phyloP scores from a whole-genome alignment of 2,797 vertebrate species.

The Amniataba percoides region DNA sequence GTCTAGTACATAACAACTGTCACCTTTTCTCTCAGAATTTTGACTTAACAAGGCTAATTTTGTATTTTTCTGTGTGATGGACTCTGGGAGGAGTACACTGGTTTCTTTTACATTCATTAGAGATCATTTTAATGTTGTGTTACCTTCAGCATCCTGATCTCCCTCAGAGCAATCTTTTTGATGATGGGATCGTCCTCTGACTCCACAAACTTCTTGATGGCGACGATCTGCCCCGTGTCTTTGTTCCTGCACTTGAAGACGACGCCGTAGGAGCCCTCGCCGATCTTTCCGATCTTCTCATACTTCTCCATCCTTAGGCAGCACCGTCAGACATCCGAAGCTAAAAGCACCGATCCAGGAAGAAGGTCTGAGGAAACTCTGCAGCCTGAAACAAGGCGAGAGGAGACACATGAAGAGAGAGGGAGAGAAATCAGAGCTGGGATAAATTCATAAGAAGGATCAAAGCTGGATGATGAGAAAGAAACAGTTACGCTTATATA shows the following conservation, averaged over 20 bases:
- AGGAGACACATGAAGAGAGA: slow-evolving; percentile 3
- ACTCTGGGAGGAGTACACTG: too few relatives aligned
- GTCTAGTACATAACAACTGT: background rate
- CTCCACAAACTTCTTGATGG: slow-evolving; percentile 97
- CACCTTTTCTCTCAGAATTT: background rate
- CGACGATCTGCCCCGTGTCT: slow-evolving; percentile 93
- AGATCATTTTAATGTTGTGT: background rate
- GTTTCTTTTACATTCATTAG: too few relatives aligned
- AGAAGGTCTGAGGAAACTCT: slow-evolving; percentile 16
- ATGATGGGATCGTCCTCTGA: slow-evolving; percentile 95
- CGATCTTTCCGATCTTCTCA: slow-evolving; percentile 94
- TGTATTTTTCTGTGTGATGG: too few relatives aligned
- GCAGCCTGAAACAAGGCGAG: slow-evolving; percentile 1
- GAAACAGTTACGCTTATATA: background rate
- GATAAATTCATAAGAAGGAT: background rate
- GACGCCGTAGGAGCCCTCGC: slow-evolving; percentile 95
- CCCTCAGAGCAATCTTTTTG: slow-evolving; percentile 93
- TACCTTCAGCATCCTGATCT: slow-evolving; percentile 97
- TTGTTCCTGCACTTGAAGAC: slow-evolving; percentile 95
- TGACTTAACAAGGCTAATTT: background rate
- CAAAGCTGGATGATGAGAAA: background rate
- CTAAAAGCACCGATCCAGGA: background rate
- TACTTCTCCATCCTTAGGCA: slow-evolving; percentile 91
- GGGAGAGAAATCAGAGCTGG: background rate
- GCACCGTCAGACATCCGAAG: background rate